A percentile compares a stretch with the other conserved stretches of the same genome.
phyloP scores from a whole-genome alignment of 2,113 vertebrate species.

The Chunga burmeisteri region DNA sequence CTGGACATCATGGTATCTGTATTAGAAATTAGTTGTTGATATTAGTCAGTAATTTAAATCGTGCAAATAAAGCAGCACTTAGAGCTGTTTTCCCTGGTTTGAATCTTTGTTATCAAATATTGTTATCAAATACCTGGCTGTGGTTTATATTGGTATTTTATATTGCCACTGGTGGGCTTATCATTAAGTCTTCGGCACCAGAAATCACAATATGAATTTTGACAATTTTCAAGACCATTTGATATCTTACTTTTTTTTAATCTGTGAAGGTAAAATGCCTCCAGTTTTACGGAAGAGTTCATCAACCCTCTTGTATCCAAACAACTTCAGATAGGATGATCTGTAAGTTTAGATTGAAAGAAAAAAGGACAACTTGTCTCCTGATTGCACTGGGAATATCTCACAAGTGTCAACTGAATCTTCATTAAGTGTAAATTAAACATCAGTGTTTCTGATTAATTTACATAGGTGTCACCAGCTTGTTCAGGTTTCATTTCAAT shows the following conservation, averaged over 20 bases:
- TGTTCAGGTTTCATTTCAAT: background rate
- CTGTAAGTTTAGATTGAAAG: background rate
- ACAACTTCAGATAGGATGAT: background rate
- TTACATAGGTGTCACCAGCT: background rate
- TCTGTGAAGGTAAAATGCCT: background rate
- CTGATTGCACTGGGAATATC: background rate
- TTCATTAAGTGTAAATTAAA: background rate
- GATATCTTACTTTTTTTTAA: background rate
- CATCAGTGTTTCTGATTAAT: background rate
- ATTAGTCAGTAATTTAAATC: background rate
- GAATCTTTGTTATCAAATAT: background rate
- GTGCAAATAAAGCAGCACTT: background rate
- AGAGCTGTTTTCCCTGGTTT: background rate
- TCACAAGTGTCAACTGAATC: background rate
- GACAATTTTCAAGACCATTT: background rate
- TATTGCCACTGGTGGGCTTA: background rate
- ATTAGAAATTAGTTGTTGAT: background rate
- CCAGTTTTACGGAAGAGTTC: background rate
- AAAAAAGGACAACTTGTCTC: background rate
- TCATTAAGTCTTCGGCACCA: background rate
- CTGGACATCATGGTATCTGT: background rate
- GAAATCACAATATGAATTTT: background rate
- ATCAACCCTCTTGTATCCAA: background rate
- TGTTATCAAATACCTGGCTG: fast-evolving
- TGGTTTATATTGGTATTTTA: background rate